Evolutionary conservation across 2,113 vertebrate species (phyloP).

Genomic region (Pelecanoides urinatrix): DNA sequence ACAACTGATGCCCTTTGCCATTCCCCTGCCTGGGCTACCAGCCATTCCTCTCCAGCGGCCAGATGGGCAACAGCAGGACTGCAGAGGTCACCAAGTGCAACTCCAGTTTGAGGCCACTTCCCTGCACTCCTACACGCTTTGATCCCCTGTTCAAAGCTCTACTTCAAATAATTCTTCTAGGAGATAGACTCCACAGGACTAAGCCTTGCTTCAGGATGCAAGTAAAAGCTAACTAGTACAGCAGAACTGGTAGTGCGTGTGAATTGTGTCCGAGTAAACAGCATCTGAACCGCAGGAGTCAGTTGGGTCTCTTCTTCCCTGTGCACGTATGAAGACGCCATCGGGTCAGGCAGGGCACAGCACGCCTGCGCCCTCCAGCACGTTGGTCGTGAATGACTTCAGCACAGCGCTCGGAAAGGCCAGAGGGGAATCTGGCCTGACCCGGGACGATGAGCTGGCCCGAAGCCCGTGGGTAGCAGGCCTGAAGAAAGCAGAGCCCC

Average conservation of each 20-base stretch:
- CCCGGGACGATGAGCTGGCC: not conserved
- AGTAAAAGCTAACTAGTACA: too few species aligned
- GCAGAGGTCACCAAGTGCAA: not conserved
- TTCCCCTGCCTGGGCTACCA: not conserved
- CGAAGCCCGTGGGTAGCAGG: rapidly evolving
- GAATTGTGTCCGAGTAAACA: rapidly evolving
- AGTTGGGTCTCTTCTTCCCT: rapidly evolving
- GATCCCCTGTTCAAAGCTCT: not conserved
- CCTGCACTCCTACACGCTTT: not conserved
- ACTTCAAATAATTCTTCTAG: not conserved
- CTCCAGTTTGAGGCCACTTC: not conserved
- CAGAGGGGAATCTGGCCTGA: not conserved
- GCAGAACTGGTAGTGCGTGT: rapidly evolving
- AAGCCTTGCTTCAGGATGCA: not conserved
- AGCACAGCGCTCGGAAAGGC: not conserved
- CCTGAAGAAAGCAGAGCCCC: too few species aligned
- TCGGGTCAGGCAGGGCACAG: rapidly evolving
- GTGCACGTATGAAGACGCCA: rapidly evolving
- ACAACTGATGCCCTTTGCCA: not conserved
- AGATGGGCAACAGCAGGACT: not conserved
- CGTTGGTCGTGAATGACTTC: rapidly evolving
- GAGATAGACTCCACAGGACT: not conserved
- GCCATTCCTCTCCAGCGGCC: not conserved
- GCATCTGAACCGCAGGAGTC: not conserved
- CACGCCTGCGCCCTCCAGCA: rapidly evolving